Percentiles rank a stretch among this genome's conserved stretches.
phyloP scores from a whole-genome alignment of 2,113 vertebrate species.

The Leptosomus discolor region DNA sequence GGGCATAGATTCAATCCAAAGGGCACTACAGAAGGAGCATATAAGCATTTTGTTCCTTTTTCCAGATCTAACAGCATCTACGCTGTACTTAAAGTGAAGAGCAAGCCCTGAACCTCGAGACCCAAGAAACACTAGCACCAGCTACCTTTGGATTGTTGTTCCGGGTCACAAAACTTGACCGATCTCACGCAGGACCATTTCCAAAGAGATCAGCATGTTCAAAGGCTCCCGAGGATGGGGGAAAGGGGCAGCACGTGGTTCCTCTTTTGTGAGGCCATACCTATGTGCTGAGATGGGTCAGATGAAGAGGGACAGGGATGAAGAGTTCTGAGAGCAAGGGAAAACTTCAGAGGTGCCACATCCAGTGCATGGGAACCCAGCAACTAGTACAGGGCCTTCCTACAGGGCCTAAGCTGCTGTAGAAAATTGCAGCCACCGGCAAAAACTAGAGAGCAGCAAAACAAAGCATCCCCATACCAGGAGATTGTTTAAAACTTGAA shows the following conservation, averaged over 20 bases:
- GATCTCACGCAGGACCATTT: background rate
- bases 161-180: background rate
- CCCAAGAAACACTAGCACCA: background rate
- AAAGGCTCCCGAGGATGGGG: background rate
- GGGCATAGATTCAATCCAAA: background rate
- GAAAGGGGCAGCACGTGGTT: background rate
- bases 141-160: background rate
- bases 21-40: background rate
- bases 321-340: background rate
- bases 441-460: background rate
- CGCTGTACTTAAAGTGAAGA: background rate
- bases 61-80: background rate
- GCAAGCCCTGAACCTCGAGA: background rate
- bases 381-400: background rate
- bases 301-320: background rate
- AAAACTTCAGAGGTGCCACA: background rate
- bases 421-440: background rate
- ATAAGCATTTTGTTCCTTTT: background rate
- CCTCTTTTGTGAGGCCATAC: background rate
- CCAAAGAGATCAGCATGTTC: background rate
- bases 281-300: rapidly evolving
- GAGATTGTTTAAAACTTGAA: background rate
- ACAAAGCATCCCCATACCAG: background rate
- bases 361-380: background rate
- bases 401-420: background rate